A percentile compares a stretch with the other conserved stretches of the same genome.
These are phyloP conservation scores for Zapornia atra DNA, from an alignment of 2,113 vertebrate genomes.

Conservation along the genomic window DNA sequence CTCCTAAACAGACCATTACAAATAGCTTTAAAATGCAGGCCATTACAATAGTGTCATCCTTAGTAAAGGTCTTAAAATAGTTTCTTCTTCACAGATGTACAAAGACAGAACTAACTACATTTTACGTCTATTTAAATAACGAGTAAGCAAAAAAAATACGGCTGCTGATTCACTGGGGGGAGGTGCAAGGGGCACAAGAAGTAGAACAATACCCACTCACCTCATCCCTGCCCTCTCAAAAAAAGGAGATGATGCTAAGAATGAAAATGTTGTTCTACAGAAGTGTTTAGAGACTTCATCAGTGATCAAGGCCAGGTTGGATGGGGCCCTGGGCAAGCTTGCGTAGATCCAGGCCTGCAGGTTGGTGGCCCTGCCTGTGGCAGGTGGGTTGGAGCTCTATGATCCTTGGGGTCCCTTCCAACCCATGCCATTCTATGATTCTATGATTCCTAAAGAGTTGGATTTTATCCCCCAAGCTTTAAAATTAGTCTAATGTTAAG, in stretches of 20 bases:
- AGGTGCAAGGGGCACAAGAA: neutral
- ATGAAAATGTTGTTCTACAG: neutral
- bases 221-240: neutral
- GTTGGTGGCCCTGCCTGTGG: too few relatives aligned
- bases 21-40: neutral
- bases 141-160: neutral
- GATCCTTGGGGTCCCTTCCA: too few relatives aligned
- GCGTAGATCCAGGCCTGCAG: too few relatives aligned
- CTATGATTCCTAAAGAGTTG: neutral
- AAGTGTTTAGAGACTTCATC: neutral
- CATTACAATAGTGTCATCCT: neutral
- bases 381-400: too few relatives aligned
- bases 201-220: neutral
- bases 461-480: neutral
- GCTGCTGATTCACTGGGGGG: neutral
- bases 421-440: too few relatives aligned
- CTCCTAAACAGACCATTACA: neutral
- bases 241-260: neutral
- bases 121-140: neutral
- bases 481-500: neutral
- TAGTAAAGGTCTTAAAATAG: neutral
- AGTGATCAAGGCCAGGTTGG: too few relatives aligned
- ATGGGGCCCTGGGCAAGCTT: too few relatives aligned
- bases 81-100: neutral
- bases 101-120: neutral